phyloP scores from a whole-genome alignment of 2,113 vertebrate genomes.

The Microcebus tavaratra region DNA sequence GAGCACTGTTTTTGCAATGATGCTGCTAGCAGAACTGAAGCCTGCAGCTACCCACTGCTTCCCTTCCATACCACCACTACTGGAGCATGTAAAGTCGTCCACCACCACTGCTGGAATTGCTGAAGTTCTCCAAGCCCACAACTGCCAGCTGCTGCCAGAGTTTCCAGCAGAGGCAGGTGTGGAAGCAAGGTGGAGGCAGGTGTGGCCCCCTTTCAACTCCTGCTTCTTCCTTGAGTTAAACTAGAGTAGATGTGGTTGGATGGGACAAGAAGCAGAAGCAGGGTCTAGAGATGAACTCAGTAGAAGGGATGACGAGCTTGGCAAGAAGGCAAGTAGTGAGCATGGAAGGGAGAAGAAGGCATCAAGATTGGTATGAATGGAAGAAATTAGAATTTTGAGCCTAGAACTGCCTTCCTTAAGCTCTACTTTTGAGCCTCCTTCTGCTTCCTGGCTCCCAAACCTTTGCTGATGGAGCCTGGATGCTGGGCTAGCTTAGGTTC shows the following conservation, averaged over 20 bases:
- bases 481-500: constrained; percentile 9
- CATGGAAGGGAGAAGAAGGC: neutral
- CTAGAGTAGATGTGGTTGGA: neutral
- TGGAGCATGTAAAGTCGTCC: neutral
- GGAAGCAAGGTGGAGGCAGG: too few species aligned
- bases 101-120: neutral
- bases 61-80: neutral
- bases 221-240: constrained; percentile 1
- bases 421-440: neutral
- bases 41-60: neutral
- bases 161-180: neutral
- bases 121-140: neutral
- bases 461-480: neutral
- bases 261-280: neutral
- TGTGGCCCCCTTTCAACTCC: neutral
- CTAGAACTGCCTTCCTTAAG: neutral
- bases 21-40: neutral
- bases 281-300: neutral
- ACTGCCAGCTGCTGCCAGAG: neutral
- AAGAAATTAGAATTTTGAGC: neutral
- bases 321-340: neutral
- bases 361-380: neutral
- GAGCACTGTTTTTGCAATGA: neutral
- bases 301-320: neutral
- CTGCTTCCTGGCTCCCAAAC: neutral